A percentile compares a stretch with the other conserved stretches of the same genome.
These are phyloP conservation scores for Drymodes brunneopygia DNA, from an alignment of 2,113 vertebrate species.

Conservation along the genomic window DNA sequence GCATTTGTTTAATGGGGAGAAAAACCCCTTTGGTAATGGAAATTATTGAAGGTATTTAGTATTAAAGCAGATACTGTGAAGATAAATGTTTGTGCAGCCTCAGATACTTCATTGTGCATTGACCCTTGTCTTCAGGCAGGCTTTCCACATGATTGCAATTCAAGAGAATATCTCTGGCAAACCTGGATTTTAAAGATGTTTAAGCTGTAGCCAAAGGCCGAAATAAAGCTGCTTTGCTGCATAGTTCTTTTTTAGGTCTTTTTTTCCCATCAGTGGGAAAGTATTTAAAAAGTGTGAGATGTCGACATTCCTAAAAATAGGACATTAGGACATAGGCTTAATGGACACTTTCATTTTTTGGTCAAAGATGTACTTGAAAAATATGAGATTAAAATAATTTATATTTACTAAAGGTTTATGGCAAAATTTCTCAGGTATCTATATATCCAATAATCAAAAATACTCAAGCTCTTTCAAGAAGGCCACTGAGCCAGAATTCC, in stretches of 20 bases:
- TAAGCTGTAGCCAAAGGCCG: neutral
- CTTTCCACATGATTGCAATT: neutral
- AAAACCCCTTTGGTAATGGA: constrained; percentile 22
- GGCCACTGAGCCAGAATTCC: neutral
- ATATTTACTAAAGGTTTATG: neutral
- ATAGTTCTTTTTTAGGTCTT: neutral
- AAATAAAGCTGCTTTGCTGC: constrained; percentile 20
- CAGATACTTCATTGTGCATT: neutral
- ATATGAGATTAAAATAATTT: neutral
- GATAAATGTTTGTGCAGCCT: constrained; percentile 16
- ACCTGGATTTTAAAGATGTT: neutral
- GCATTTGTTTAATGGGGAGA: constrained; percentile 11
- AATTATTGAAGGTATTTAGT: constrained; percentile 15
- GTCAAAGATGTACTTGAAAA: neutral
- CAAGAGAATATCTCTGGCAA: neutral
- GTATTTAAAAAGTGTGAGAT: neutral
- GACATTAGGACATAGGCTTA: neutral
- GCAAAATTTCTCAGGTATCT: neutral
- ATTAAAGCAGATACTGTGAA: neutral
- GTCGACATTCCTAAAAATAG: neutral
- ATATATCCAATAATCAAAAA: neutral
- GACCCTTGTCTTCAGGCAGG: constrained; percentile 7
- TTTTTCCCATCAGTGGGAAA: neutral
- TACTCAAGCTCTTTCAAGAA: neutral
- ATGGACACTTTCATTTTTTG: neutral